Evolutionary conservation across 1,140 invertebrate species (phyloP), one percentile per base, ranked within the genome.

Genomic region (Zaprionus camerounensis): DNA sequence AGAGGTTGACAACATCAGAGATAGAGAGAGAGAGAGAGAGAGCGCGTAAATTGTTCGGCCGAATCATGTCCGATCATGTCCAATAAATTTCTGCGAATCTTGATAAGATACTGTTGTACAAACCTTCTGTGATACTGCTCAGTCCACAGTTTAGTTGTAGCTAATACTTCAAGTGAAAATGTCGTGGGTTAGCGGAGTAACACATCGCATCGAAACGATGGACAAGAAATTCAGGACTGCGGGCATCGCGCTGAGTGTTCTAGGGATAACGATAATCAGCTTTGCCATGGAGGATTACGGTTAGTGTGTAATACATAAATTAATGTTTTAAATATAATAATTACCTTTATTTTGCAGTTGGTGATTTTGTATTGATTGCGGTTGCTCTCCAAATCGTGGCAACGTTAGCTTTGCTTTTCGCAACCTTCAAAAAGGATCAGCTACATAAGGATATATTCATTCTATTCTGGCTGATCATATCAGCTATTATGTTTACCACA

Each of bases 361-460:
- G 31, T 13, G 61, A n/a, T 2, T 36, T 53, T 1, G 9, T 78
- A 0, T 24, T 0, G 3, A 11, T 74, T 49, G 3, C 56, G 6
- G 44, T 63, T 1, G 28, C 15, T 0, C 5, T 78, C 26, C 67
- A 78, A 26, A 0, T 56, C 34, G 20, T 55, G 24, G 71, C 76
- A 46, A 78, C 78, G 4, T 31, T 2, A 5, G 28, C 31, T 0
- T 58, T 75, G 11, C 26, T 75, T 20, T 81, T 75, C 49, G 71
- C 57, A 3, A 24, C 75, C 0, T 12, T 72, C 1, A 76, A 79
- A n/a, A 65, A 71, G 24, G 46, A 65, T 6, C 9, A 9, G 0
- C 12, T 58, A 24, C 64, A 80, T 44, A 79, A 70, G 73, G 38
- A 71, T 2, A 53, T 69, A 17, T 53, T 81, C 15, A 3, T 81